Percentiles rank a stretch among this genome's conserved stretches.
Conservation (phyloP, 1,140 invertebrate species). For the Melipona quadrifasciata region DNA sequence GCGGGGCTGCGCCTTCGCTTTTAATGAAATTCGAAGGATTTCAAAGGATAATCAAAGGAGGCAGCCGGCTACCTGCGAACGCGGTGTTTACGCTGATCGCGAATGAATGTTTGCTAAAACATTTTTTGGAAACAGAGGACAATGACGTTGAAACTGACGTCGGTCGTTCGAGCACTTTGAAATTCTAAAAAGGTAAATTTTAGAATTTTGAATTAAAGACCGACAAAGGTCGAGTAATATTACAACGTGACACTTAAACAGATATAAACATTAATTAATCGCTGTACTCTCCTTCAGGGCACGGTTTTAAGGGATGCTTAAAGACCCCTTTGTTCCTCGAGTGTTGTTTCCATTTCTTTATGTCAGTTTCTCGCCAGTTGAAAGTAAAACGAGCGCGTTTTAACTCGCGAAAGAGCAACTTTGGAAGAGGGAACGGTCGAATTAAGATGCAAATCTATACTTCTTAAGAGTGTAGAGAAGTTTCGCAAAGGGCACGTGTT, state of each 20-base stretch:
- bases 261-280: background rate
- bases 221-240: background rate
- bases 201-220: background rate
- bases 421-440: background rate
- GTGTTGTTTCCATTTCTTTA: constrained; percentile 19
- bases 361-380: background rate
- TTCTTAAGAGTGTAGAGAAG: background rate
- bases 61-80: background rate
- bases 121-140: too few relatives aligned
- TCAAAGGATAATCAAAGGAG: background rate
- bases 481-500: background rate
- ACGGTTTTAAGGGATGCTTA: background rate
- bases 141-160: too few relatives aligned
- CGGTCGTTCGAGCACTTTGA: too few relatives aligned
- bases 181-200: too few relatives aligned
- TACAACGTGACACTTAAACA: background rate
- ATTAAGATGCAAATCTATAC: constrained; percentile 24
- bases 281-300: background rate
- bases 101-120: background rate
- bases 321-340: background rate
- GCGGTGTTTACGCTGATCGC: background rate
- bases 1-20: background rate
- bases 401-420: background rate
- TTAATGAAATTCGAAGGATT: background rate
- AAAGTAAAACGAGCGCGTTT: background rate